A percentile compares a stretch with the other conserved stretches of the same genome.
Conservation (phyloP, 2,797 vertebrate genomes). For the Linurgus olivaceus region DNA sequence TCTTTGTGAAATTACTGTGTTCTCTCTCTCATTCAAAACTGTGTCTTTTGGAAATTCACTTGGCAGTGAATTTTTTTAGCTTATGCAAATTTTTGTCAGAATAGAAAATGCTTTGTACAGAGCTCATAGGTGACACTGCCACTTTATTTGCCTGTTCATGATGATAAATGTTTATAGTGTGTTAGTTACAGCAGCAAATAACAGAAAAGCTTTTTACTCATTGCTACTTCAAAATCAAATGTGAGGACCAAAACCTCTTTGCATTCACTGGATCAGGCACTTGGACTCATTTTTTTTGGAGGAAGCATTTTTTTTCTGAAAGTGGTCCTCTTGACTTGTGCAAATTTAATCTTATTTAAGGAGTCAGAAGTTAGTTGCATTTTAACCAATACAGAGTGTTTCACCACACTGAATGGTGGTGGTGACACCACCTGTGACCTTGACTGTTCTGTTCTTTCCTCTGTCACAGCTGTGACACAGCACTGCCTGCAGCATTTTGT, state of each 20-base stretch:
- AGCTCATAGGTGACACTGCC: neutral
- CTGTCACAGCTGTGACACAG: neutral
- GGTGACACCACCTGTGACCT: neutral
- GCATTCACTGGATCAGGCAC: rapidly evolving
- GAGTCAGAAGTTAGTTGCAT: neutral
- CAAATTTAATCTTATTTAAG: neutral
- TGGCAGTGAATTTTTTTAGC: neutral
- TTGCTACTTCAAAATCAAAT: neutral
- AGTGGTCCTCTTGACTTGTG: neutral
- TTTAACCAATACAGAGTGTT: neutral
- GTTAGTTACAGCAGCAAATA: neutral
- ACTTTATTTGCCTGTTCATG: neutral
- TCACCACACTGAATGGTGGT: neutral
- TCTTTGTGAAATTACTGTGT: neutral
- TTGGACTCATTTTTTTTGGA: neutral
- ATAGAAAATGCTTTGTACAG: neutral
- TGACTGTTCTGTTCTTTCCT: neutral
- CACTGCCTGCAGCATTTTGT: neutral
- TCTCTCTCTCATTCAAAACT: neutral
- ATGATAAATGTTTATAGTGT: neutral
- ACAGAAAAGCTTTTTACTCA: neutral
- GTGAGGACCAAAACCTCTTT: neutral
- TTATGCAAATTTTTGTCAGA: neutral
- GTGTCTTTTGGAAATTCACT: neutral
- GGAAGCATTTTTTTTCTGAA: neutral